These are phyloP conservation scores for Papilio helenus DNA, from an alignment of 1,140 invertebrate species.

Conservation along the genomic window DNA sequence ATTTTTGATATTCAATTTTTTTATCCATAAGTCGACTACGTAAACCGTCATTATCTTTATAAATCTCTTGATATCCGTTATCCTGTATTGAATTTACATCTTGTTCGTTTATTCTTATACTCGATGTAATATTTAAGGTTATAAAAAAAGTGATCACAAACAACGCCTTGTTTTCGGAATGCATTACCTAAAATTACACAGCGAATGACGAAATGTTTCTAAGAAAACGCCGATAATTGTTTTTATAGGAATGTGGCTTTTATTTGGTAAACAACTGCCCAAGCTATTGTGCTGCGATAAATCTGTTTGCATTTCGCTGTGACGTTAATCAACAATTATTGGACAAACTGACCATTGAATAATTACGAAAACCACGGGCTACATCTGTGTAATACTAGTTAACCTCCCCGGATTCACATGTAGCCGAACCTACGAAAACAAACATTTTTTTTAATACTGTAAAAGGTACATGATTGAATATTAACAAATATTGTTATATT, in stretches of 20 bases:
- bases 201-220: constrained; percentile 4
- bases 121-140: background rate
- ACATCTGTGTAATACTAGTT: background rate
- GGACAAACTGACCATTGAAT: background rate
- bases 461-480: no score
- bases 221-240: constrained; percentile 26
- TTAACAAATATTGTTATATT: no score
- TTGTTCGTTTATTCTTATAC: background rate
- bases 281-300: constrained; percentile 28
- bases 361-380: background rate
- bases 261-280: constrained; percentile 31
- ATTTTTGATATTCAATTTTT: constrained; percentile 40
- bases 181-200: constrained; percentile 22
- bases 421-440: background rate
- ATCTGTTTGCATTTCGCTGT: constrained; percentile 33
- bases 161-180: background rate
- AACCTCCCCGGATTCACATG: background rate
- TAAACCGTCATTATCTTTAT: constrained; percentile 40
- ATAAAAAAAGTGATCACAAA: background rate
- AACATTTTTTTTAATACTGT: background rate
- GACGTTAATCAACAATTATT: constrained; percentile 12
- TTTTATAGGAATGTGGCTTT: constrained; percentile 5
- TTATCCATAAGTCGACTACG: constrained; percentile 17
- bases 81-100: constrained; percentile 7
- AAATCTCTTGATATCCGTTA: background rate